Evolutionary conservation across 1,140 invertebrate genomes (phyloP), one percentile per base, ranked within the genome.

Genomic region (Tetraneura akinire): DNA sequence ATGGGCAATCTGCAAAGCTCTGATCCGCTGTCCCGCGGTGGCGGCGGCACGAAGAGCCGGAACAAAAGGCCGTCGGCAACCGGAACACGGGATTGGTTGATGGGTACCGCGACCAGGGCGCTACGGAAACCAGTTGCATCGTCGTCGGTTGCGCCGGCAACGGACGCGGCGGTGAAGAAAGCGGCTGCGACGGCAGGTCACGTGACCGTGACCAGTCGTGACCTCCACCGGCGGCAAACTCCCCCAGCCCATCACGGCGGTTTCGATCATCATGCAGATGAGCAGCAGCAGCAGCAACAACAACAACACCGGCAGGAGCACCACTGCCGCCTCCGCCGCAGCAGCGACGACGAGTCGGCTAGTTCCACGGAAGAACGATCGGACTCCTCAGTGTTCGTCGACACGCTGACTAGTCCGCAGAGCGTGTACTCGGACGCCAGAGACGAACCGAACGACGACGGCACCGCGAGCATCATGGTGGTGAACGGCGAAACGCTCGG

Each of bases 381-480:
- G 45, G 68, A 71, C 45, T 71, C 68, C 16, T 71, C 74, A 29
- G 82, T 82, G 78, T 82, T 82, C 42, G 80, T 80, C 57, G 82
- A 82, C 74, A 81, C 82, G 29, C 64, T 81, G 71, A 66, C 81
- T 29, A 82, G 81, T 11, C 82, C 82, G 66, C 76, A 80, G 57
- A 73, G 37, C 13, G 80, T 80, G 51, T 66, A 80, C 49, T 57
- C 51, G n/a, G 81, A 82, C 55, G 74, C 81, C 57, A 68, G 57
- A 37, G 81, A 81, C 80, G 78, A 76, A 42, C 55, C 68, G 47
- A 45, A 74, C 55, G 57, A 55, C 60, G 73, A 62, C 53, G 66
- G 26, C 4, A 37, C 21, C 57, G 80, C 51, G 51, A 53, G 3
- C 51, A 51, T 21, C 37, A 45, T 29, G 21, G 66, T 71, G 55